phyloP scores from a whole-genome alignment of 2,113 vertebrate genomes.

The Podocnemis expansa region DNA sequence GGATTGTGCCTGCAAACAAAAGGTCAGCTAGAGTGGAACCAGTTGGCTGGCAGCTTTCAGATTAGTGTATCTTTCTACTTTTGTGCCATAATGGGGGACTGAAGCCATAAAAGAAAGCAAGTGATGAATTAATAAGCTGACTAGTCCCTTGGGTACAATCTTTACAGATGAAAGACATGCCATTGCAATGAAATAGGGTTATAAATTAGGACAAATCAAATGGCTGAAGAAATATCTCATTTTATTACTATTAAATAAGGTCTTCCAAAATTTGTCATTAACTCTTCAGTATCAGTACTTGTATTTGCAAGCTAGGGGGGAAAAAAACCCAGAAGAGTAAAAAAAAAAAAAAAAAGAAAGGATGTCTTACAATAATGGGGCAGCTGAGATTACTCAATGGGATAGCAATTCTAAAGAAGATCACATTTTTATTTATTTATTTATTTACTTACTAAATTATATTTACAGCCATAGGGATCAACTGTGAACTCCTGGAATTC shows the following conservation, averaged over 20 bases:
- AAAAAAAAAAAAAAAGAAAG: constrained; percentile 68
- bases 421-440: constrained; percentile 61
- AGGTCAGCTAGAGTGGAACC: constrained; percentile 84
- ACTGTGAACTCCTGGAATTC: constrained; percentile 39
- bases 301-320: constrained; percentile 75
- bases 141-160: constrained; percentile 85
- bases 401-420: constrained; percentile 66
- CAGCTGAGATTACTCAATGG: constrained; percentile 72
- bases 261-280: constrained; percentile 75
- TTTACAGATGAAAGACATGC: constrained; percentile 82
- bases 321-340: too few relatives aligned
- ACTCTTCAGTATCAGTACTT: constrained; percentile 72
- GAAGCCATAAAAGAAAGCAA: constrained; percentile 79
- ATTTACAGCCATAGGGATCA: constrained; percentile 59
- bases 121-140: constrained; percentile 90
- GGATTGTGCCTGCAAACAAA: constrained; percentile 86
- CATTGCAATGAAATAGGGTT: constrained; percentile 81
- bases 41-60: constrained; percentile 79
- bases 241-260: constrained; percentile 76
- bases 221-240: constrained; percentile 69
- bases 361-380: constrained; percentile 67
- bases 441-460: too few relatives aligned
- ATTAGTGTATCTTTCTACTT: constrained; percentile 80
- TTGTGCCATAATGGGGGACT: constrained; percentile 76
- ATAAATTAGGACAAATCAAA: constrained; percentile 81